Evolutionary conservation across 2,797 vertebrate genomes (phyloP).

Genomic region (Scyliorhinus canicula): DNA sequence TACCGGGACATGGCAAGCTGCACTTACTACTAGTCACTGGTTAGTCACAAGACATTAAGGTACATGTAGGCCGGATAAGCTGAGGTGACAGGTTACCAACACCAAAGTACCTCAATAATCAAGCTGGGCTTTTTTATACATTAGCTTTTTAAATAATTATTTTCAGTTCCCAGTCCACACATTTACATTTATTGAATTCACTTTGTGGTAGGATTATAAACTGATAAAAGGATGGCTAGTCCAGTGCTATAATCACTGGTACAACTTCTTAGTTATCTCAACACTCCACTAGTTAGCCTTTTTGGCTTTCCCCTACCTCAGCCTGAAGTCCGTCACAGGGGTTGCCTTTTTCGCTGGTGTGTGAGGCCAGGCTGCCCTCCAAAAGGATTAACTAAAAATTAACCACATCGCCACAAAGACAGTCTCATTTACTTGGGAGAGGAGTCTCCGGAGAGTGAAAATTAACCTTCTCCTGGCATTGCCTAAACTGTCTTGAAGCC

Average conservation of each 20-base stretch:
- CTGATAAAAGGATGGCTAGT: background rate
- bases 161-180: background rate
- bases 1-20: background rate
- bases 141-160: background rate
- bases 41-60: background rate
- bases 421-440: slow-evolving; percentile 17
- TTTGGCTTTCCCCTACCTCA: background rate
- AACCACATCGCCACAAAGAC: slow-evolving; percentile 11
- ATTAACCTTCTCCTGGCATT: slow-evolving; percentile 37
- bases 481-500: slow-evolving; percentile 24
- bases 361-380: background rate
- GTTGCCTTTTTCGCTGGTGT: background rate
- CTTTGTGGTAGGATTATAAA: background rate
- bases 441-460: slow-evolving; percentile 26
- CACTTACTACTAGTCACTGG: background rate
- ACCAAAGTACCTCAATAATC: background rate
- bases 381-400: slow-evolving; percentile 32
- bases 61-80: background rate
- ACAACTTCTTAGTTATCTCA: background rate
- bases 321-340: background rate
- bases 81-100: background rate
- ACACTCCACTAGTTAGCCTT: background rate
- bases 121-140: background rate
- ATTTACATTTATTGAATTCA: background rate
- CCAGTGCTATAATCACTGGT: background rate